Base-by-base conservation (phyloP, 2,113 vertebrate genomes). In the Thomomys bottae region DNA sequence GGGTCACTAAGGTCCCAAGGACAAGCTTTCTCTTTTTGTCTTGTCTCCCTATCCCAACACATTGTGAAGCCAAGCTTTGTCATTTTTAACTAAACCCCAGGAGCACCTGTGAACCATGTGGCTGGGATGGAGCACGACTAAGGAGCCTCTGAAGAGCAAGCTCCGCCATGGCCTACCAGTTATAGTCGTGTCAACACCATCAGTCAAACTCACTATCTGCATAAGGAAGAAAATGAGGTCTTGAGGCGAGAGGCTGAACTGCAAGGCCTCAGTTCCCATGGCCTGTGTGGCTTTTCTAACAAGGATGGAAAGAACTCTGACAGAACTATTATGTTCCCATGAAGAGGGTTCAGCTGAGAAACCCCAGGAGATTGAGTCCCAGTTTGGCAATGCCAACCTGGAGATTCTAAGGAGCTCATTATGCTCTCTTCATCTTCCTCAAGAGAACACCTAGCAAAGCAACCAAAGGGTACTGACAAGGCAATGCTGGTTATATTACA, bases 271-370 rank as follows among this genome's bases (percentile, higher is more conserved):
- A 70, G 14, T 14, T 94, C 84, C 61, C 5, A 9, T 40, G 95
- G 81, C 94, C 87, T 87, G 54, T 64, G 82, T 23, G 93, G 87
- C 92, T 93, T 89, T 93, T 88, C 90, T 38, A 94, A 61, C 71
- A 23, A 73, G 81, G 79, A 90, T 0, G 0, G 59, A 93, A 96
- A 91, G 89, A 93, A 57, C 93, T 59, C 64, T 54, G 77, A 91
- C 83, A 59, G 84, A 79, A 84, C 91, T 95, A 95, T 94, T 94
- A 94, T 97, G 96, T 66, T 96, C 84, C 87, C 30, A 2, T 38
- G 87, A 88, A 0, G 45, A 96, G 89, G 93, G 80, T 79, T 87
- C 15, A 76, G 34, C 70, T 76, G 67, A 95, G 84, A 87, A 89
- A 75, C 34, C 83, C 0, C 38, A 88, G 57, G 76, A 70, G 5